These are phyloP conservation scores for Montipora capricornis DNA, from an alignment of 64 coral and sea anemone species.

Conservation along the genomic window DNA sequence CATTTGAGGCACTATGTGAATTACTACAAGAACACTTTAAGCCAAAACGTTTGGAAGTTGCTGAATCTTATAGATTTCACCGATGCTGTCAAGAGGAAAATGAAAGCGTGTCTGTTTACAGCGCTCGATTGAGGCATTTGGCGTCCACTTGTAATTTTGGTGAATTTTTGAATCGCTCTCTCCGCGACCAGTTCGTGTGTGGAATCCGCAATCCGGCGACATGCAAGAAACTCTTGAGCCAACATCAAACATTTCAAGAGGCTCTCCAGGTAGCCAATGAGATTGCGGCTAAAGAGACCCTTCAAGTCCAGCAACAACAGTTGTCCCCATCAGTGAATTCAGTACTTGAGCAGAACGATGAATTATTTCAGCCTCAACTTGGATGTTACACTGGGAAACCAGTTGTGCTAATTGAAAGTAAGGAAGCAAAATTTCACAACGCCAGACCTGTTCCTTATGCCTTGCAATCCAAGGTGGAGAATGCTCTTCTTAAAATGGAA, in stretches of 20 bases:
- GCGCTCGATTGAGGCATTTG: conserved; percentile 5
- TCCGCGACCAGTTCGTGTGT: conserved; percentile 22
- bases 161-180: not conserved
- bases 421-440: conserved; percentile 45
- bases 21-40: conserved; percentile 63
- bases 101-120: not conserved
- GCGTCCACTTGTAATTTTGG: conserved; percentile 74
- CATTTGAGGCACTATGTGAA: conserved; percentile 51
- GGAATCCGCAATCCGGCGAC: conserved; percentile 58
- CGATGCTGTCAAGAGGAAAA: conserved; percentile 64
- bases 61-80: conserved; percentile 74
- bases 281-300: conserved; percentile 59
- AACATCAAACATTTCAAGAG: conserved; percentile 59
- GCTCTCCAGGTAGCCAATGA: conserved; percentile 63
- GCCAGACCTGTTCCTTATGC: conserved; percentile 53
- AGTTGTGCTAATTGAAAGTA: not conserved
- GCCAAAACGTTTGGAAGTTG: conserved; percentile 78
- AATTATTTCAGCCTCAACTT: not conserved
- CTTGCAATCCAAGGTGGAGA: not conserved
- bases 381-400: conserved; percentile 48
- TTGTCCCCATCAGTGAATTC: conserved; percentile 23
- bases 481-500: conserved; percentile 71
- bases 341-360: conserved; percentile 37
- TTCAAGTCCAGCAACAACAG: conserved; percentile 6
- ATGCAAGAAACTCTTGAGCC: conserved; percentile 62